These are phyloP conservation scores for Bungarus multicinctus DNA, from an alignment of 2,113 vertebrate genomes.

Conservation along the genomic window DNA sequence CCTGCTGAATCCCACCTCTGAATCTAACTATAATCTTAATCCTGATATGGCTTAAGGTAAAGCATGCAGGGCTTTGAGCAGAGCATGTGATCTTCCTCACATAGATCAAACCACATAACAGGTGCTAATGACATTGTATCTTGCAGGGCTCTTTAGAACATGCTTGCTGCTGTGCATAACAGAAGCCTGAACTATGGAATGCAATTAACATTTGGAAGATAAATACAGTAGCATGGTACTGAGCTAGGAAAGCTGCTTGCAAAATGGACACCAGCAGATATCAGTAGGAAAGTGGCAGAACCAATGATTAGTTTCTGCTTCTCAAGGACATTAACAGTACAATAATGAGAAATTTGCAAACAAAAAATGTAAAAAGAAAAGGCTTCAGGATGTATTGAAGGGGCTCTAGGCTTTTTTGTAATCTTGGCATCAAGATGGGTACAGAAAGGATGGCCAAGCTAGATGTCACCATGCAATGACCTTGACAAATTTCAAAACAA, in stretches of 20 bases:
- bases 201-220: constrained; percentile 35
- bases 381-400: background rate
- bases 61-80: background rate
- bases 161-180: constrained; percentile 24
- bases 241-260: constrained; percentile 6
- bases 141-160: constrained; percentile 5
- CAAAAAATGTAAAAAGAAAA: background rate
- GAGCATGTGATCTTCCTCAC: background rate
- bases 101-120: constrained; percentile 24
- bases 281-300: constrained; percentile 7
- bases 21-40: background rate
- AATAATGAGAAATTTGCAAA: background rate
- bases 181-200: background rate
- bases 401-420: background rate
- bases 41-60: background rate
- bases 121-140: constrained; percentile 9
- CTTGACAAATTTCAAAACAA: background rate
- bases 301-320: background rate
- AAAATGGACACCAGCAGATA: constrained; percentile 12
- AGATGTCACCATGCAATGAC: background rate
- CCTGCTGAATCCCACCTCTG: too few relatives aligned
- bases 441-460: background rate
- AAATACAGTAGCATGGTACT: background rate
- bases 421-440: background rate
- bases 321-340: background rate